Evolutionary conservation across 2,888 invertebrate genomes (phyloP), one percentile per base, ranked within the genome.

Genomic region (Troides oblongomaculatus): DNA sequence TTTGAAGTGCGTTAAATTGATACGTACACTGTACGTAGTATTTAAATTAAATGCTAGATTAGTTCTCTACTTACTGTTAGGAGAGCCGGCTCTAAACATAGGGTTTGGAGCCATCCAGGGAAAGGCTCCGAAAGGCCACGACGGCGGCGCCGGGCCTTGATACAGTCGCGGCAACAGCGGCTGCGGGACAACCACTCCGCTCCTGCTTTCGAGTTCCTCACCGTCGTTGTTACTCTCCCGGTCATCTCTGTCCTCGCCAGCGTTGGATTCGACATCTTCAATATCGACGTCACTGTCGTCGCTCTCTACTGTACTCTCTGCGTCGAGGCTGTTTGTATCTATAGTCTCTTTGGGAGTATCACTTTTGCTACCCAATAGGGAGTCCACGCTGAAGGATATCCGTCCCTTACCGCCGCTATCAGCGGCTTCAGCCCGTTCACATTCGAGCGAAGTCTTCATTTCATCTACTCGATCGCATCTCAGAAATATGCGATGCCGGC

Each of bases 301-400:
- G 0, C 86, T 83, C 62, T 90, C 91, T 10, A 82, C 78, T 1
- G 88, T 86, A 72, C 90, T 88, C 70, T 92, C 92, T 0, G 88
- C 89, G 64, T 92, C 92, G 72, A 89, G 88, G 74, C 89, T 90
- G 64, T 83, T 84, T 0, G 82, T 84, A 63, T 90, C 90, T 14
- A 82, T 80, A 3, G 81, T 76, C 43, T 86, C 88, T 72, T 88
- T 86, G 0, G 86, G 84, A 2, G 85, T 78, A 60, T 87, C 85
- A 25, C 79, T 83, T 75, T 89, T 81, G 75, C 90, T 83, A 39
- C 90, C 88, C 53, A 96, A 83, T 30, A 96, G 81, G 0, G 95
- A 93, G 85, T 96, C 96, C 63, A 96, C 95, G 87, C 95, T 96
- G 85, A 96, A 96, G 72, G 95, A 95, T 81, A 96, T 95, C 77